Conservation (phyloP, 2,797 vertebrate genomes). For the Rhinophrynus dorsalis region DNA sequence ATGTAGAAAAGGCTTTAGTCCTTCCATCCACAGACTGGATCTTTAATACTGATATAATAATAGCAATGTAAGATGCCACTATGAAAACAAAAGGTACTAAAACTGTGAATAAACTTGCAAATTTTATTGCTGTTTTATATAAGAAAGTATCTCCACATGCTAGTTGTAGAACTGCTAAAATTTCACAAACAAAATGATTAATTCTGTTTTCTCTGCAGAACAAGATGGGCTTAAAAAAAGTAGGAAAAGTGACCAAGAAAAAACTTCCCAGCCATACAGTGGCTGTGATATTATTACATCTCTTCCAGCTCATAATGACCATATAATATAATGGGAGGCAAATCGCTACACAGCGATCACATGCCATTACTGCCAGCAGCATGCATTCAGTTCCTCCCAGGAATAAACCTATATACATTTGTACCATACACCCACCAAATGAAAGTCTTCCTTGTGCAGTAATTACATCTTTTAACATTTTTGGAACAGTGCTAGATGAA, state of each 20-base stretch:
- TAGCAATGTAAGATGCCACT: conserved; percentile 45
- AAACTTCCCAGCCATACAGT: conserved; percentile 47
- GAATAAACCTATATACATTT: conserved; percentile 52
- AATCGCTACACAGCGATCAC: conserved; percentile 55
- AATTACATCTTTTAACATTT: conserved; percentile 52
- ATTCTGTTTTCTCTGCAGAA: conserved; percentile 55
- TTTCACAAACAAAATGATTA: conserved; percentile 58
- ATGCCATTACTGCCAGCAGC: conserved; percentile 50
- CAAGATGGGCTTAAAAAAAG: conserved; percentile 46
- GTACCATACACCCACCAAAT: conserved; percentile 48
- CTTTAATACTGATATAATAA: conserved; percentile 43
- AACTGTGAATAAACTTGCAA: not conserved
- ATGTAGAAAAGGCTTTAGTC: conserved; percentile 53
- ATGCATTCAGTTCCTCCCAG: conserved; percentile 56
- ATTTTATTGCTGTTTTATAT: conserved; percentile 17
- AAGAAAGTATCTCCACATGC: conserved; percentile 50
- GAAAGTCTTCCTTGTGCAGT: conserved; percentile 50
- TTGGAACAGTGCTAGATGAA: conserved; percentile 54
- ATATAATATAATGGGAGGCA: conserved; percentile 51
- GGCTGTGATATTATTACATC: conserved; percentile 47
- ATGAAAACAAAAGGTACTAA: conserved; percentile 47
- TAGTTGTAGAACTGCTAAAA: conserved; percentile 51
- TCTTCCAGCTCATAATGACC: conserved; percentile 34
- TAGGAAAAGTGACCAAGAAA: conserved; percentile 31
- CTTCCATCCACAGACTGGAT: conserved; percentile 24